Conservation (phyloP, 2,113 vertebrate genomes). For the Romanogobio albipinnatus region DNA sequence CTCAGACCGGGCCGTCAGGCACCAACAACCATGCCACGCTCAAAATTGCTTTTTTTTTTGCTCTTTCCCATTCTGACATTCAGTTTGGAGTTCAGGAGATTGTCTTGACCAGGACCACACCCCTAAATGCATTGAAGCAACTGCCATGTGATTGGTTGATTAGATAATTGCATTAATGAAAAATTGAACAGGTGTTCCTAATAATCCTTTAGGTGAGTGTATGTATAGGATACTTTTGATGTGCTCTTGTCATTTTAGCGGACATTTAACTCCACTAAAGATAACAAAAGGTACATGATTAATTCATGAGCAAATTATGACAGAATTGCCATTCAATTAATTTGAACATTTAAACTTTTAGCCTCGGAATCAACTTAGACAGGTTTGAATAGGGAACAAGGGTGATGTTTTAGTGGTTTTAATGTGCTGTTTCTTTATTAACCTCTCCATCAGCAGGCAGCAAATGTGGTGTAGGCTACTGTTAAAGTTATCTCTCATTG, state of each 20-base stretch:
- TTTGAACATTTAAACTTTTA: background rate
- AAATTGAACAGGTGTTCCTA: too few relatives aligned
- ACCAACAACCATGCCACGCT: too few relatives aligned
- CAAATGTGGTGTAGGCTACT: background rate
- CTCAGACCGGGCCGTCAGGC: too few relatives aligned
- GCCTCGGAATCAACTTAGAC: background rate
- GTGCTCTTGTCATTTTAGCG: background rate
- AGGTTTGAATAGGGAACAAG: background rate
- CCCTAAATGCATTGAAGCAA: too few relatives aligned
- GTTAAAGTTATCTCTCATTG: slow-evolving; percentile 10
- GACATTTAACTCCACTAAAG: background rate
- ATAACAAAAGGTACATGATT: background rate
- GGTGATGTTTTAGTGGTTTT: background rate
- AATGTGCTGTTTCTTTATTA: slow-evolving; percentile 3
- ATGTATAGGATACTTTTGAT: background rate
- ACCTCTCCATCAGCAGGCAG: slow-evolving; percentile 1
- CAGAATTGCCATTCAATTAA: background rate
- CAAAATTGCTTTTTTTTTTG: too few relatives aligned
- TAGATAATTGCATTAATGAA: too few relatives aligned
- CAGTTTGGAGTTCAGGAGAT: too few relatives aligned
- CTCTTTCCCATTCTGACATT: too few relatives aligned
- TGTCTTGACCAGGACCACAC: too few relatives aligned
- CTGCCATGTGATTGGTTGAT: too few relatives aligned
- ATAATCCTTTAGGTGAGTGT: too few relatives aligned
- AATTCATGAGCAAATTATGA: background rate